Evolutionary conservation across 1,140 invertebrate genomes (phyloP), one percentile per base, ranked within the genome.

Genomic region (Sycophila sp.): DNA sequence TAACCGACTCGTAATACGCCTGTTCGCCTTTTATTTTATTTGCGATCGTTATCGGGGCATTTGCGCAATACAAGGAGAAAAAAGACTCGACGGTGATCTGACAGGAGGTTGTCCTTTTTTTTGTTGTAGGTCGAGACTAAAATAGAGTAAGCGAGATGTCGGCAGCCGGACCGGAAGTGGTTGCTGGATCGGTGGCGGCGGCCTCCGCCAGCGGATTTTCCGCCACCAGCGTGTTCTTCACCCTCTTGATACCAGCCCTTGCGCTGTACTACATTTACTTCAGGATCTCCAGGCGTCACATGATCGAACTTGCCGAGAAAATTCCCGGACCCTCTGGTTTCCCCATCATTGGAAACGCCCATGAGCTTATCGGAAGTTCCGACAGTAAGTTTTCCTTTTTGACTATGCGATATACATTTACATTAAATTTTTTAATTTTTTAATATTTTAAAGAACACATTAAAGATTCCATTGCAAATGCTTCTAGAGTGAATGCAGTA

Each of bases 201-300:
- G 77, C 80, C 2, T 32, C 83, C 13, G 76, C 83, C 40, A 66
- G 76, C 32, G 86, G 82, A 69, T 77, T 88, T 30, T 88, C 88
- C 64, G 86, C 89, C 15, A 90, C 88, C 7, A 77, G 79, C 0
- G 83, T 92, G 19, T 93, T 93, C 78, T 90, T 91, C 65, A 87
- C 90, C 45, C 88, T 94, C 13, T 81, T 94, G 17, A 77, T 93
- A 11, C 91, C 92, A 11, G 90, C 91, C 0, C 6, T 92, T 8
- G 77, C 91, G 0, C 85, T 94, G 10, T 93, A 88, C 84, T 92
- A 90, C 79, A 85, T 89, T 24, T 94, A 94, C 82, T 94, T 91
- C 89, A 88, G 89, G 38, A 83, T 93, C 66, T 92, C 91, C 0
- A 87, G 91, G 22, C 85, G 88, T 22, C 90, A 91, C 73, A 81